Percentiles rank a stretch among this genome's conserved stretches.
Evolutionary conservation across 2,888 invertebrate genomes (phyloP).

Genomic region (Apamea crenata): DNA sequence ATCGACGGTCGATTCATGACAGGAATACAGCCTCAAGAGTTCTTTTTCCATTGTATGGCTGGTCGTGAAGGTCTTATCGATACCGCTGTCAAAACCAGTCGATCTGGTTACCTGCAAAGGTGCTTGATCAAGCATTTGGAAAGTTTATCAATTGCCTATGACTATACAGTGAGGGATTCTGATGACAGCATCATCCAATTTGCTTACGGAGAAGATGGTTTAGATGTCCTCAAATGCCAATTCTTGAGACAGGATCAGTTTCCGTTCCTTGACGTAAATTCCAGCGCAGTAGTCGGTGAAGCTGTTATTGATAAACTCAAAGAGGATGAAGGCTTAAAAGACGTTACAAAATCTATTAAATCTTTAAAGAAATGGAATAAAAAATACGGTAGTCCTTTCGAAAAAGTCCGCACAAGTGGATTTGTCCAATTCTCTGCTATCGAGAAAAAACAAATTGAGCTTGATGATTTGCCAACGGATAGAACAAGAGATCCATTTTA

Average conservation of each 20-base stretch:
- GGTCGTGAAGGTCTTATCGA: slow-evolving; percentile 99
- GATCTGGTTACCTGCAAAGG: slow-evolving; percentile 99
- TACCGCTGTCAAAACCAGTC: slow-evolving; percentile 99
- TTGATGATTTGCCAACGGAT: slow-evolving; percentile 85
- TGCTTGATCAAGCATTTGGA: slow-evolving; percentile 99
- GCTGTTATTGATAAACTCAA: slow-evolving; percentile 90
- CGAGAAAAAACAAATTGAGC: slow-evolving; percentile 85
- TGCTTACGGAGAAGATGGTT: slow-evolving; percentile 97
- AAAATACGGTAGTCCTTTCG: slow-evolving; percentile 85
- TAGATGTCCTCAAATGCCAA: slow-evolving; percentile 96
- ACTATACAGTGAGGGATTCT: slow-evolving; percentile 98
- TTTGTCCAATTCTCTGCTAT: slow-evolving; percentile 91
- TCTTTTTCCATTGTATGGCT: slow-evolving; percentile 99
- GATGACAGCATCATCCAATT: slow-evolving; percentile 98
- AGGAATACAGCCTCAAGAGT: slow-evolving; percentile 99
- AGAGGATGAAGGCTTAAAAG: slow-evolving; percentile 87
- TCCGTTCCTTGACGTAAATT: slow-evolving; percentile 95
- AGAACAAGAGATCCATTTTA: slow-evolving; percentile 91
- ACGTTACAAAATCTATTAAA: slow-evolving; percentile 90
- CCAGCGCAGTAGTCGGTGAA: slow-evolving; percentile 91
- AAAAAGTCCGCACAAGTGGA: slow-evolving; percentile 87
- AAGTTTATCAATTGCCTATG: slow-evolving; percentile 97
- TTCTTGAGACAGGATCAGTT: slow-evolving; percentile 95
- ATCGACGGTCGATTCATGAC: slow-evolving; percentile 99
- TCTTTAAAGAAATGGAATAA: slow-evolving; percentile 91